Conservation (phyloP, 2,888 invertebrate species). For the Drosophila cognata region DNA sequence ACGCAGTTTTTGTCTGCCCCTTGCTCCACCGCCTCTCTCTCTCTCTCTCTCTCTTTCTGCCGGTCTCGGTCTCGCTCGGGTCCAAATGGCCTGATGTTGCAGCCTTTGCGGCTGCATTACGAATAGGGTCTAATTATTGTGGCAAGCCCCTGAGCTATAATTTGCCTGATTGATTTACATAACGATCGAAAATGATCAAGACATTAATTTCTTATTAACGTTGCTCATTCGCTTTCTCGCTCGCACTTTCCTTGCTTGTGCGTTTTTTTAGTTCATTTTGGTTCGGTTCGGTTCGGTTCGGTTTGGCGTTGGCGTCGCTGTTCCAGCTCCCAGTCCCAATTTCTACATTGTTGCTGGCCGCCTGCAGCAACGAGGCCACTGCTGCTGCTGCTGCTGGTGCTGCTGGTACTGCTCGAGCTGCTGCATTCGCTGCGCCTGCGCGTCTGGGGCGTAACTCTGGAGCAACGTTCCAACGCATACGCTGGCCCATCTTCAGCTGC, state of each 20-base stretch:
- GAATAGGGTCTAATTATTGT: conserved; percentile 84
- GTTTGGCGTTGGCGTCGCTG: conserved; percentile 42
- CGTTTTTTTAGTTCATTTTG: not conserved
- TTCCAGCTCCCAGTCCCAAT: conserved; percentile 40
- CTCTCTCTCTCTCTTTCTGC: not conserved
- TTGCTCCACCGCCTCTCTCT: conserved; percentile 18
- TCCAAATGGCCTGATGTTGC: conserved; percentile 36
- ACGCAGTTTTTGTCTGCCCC: conserved; percentile 13
- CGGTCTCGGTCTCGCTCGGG: not conserved
- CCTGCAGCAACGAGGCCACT: conserved; percentile 19
- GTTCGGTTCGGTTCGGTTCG: conserved; percentile 13
- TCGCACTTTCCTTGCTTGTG: conserved; percentile 23
- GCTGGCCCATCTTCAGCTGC: conserved; percentile 39
- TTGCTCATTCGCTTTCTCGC: conserved; percentile 50
- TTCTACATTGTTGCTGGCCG: conserved; percentile 57
- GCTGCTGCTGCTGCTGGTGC: conserved; percentile 32
- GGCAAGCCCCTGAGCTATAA: conserved; percentile 85
- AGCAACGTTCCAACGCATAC: conserved; percentile 29
- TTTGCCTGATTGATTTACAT: conserved; percentile 86
- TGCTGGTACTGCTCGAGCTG: conserved; percentile 33
- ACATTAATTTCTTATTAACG: conserved; percentile 85
- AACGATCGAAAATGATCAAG: conserved; percentile 85
- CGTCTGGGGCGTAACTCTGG: conserved; percentile 70
- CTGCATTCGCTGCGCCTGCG: conserved; percentile 45
- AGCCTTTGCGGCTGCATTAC: conserved; percentile 78